Evolutionary conservation across 2,797 vertebrate genomes (phyloP).

Genomic region (Clarias platycephalus): DNA sequence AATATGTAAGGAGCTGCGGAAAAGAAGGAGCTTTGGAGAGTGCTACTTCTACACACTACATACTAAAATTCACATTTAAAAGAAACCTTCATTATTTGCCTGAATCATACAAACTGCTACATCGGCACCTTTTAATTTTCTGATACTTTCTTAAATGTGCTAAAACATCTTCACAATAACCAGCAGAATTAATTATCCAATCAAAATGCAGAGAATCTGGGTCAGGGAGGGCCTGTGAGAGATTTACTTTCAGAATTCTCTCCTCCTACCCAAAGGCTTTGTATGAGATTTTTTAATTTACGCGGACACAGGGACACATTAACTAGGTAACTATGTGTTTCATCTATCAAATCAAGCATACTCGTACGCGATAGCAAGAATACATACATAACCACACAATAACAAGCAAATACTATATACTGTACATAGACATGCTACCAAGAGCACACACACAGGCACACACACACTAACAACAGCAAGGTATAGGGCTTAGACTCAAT

Average conservation of each 20-base stretch:
- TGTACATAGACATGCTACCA: neutral
- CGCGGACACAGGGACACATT: conserved; percentile 18
- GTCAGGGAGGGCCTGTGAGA: conserved; percentile 37
- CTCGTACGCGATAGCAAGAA: neutral
- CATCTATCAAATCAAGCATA: conserved; percentile 43
- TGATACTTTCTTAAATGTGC: neutral
- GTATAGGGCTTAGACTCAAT: neutral
- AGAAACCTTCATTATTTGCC: neutral
- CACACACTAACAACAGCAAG: neutral
- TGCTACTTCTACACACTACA: neutral
- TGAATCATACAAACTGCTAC: neutral
- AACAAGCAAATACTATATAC: neutral
- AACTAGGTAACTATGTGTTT: conserved; percentile 33
- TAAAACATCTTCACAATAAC: conserved; percentile 17
- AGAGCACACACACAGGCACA: neutral
- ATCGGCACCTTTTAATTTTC: neutral
- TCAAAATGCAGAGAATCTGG: conserved; percentile 38
- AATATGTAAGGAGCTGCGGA: neutral
- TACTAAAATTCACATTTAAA: neutral
- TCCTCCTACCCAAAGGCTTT: conserved; percentile 32
- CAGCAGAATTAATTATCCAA: conserved; percentile 19
- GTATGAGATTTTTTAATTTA: conserved; percentile 38
- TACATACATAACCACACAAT: neutral
- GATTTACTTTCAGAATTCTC: conserved; percentile 24
- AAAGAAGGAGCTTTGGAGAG: neutral